Percentiles rank a stretch among this genome's conserved stretches.
Evolutionary conservation across 2,888 invertebrate genomes (phyloP).

Genomic region (Acheta domesticus): DNA sequence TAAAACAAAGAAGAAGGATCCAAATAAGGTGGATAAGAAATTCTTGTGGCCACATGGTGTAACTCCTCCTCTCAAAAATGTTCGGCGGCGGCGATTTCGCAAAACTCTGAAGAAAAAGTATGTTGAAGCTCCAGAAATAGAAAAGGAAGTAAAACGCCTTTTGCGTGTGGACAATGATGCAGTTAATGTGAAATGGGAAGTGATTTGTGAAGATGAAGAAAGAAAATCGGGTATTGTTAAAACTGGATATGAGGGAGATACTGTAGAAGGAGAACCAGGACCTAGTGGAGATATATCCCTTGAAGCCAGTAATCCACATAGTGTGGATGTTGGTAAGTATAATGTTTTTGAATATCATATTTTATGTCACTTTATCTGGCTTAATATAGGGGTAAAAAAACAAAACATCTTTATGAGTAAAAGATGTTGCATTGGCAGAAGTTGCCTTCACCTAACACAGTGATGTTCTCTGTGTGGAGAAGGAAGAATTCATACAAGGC

Average conservation of each 20-base stretch:
- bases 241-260: conserved; percentile 38
- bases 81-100: conserved; percentile 84
- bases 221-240: conserved; percentile 45
- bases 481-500: too few relatives aligned
- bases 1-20: conserved; percentile 82
- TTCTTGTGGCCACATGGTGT: conserved; percentile 94
- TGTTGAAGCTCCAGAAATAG: conserved; percentile 95
- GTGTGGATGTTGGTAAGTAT: conserved; percentile 49
- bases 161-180: conserved; percentile 91
- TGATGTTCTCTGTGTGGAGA: too few relatives aligned
- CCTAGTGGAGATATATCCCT: conserved; percentile 42
- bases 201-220: conserved; percentile 84
- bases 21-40: conserved; percentile 82
- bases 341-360: conserved; percentile 23
- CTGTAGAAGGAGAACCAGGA: conserved; percentile 44
- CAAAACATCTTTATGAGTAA: too few relatives aligned
- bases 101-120: conserved; percentile 96
- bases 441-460: too few relatives aligned
- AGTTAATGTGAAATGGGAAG: conserved; percentile 80
- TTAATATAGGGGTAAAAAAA: too few relatives aligned
- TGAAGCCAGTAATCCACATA: conserved; percentile 47
- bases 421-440: too few relatives aligned
- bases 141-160: conserved; percentile 93
- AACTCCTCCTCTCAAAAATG: conserved; percentile 94
- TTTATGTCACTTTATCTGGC: background rate